Evolutionary conservation across 1,140 invertebrate genomes (phyloP), one percentile per base, ranked within the genome.

Genomic region (Drosophila nigrodunni): DNA sequence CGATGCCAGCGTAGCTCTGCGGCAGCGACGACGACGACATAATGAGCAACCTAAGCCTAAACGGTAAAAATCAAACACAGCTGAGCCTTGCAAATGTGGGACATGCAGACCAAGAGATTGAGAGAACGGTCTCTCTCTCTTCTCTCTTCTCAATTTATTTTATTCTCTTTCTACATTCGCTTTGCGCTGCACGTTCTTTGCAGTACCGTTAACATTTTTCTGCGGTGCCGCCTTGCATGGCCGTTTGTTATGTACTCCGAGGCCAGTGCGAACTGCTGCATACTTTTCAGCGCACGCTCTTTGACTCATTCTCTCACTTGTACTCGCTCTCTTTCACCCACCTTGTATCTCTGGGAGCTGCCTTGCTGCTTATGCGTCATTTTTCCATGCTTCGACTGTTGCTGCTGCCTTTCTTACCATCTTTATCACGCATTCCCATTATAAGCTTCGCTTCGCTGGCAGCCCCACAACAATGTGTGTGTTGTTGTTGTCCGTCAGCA

Each of bases 151-250:
- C 25, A 30, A 30, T 30, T 21, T 41, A 39, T 66, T 37, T 60
- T 57, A n/a, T 44, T 37, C 59, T 71, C 43, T 47, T 37, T 50
- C 11, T 41, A 11, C 25, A 7, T 49, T 10, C 68, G 62, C 67
- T 89, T 87, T 83, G 85, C 43, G 18, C 80, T 89, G 85, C 80
- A 73, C 60, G 50, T 89, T 80, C 83, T 89, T 78, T 89, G 80
- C 83, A 88, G 83, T 75, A 78, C 83, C 83, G 80, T 77, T 88
- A 65, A 65, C 68, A 65, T 70, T 82, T 52, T 89, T 71, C 80
- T 89, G 85, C 85, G 47, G 69, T 78, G 43, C 34, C 44, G 68
- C 67, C 80, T 80, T 83, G 60, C 83, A 82, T 82, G 83, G 79
- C 77, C 85, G 83, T 89, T 80, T 87, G 85, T 79, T 68, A 82